Evolutionary conservation across 2,888 invertebrate species (phyloP), one percentile per base, ranked within the genome.

Genomic region (Steinernema carpocapsae): DNA sequence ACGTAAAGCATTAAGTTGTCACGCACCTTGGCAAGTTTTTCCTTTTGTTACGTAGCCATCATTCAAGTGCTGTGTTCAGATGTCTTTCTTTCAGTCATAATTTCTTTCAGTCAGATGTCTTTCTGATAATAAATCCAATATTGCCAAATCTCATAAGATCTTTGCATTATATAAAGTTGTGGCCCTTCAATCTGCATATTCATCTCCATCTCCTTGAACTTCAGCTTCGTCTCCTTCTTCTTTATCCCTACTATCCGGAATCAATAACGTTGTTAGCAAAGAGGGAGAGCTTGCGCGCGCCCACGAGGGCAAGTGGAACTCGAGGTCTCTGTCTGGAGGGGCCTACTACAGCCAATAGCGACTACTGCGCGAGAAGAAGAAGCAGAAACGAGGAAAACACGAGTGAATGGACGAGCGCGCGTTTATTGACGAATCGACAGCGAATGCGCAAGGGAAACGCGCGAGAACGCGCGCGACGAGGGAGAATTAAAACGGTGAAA

Each of bases 401-500:
- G 37, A 37, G 37, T 37, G 37, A 37, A 37, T 17, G 64, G 26
- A 32, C 10, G 37, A 32, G n/a, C 64, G n/a, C 64, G 64, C 64
- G 64, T 64, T 64, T 32, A 64, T 64, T 32, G 64, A 64, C 64
- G 64, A 64, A 29, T 64, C 48, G 48, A 48, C n/a, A n/a, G 48
- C 48, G 37, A 37, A 37, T 6, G 37, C 37, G 37, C 37, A 37
- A 37, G 37, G 37, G 37, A 37, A 37, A 37, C 37, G 37, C 10
- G 10, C 4, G 37, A 37, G 48, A 3, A 14, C 48, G 64, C 32
- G 56, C 56, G 64, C 64, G 64, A 29, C 32, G 32, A 17, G 6
- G 32, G 56, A 19, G 64, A 64, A 64, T 64, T 64, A 64, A 64
- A 64, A 64, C 64, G 64, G 64, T 64, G 64, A 37, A 52, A 52